These are phyloP conservation scores for Microtus ochrogaster DNA, from an alignment of 2,113 vertebrate genomes.

Conservation along the genomic window DNA sequence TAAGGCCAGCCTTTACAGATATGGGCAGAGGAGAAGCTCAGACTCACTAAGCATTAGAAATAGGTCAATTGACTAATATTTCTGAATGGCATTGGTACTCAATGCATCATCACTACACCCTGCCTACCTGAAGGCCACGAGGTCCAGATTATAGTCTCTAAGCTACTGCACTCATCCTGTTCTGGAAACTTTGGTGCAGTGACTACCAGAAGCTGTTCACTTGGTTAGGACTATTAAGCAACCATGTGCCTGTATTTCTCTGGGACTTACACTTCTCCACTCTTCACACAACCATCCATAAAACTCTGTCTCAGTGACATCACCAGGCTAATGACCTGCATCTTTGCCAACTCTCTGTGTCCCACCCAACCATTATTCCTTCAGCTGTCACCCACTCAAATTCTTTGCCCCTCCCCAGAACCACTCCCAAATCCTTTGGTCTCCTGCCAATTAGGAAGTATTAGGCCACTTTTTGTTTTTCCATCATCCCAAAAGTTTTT, in stretches of 20 bases:
- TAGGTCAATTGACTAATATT: neutral
- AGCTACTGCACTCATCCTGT: fast-evolving
- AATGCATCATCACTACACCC: too few species aligned
- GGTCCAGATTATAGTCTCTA: neutral
- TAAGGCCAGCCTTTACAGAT: neutral
- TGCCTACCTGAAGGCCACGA: neutral
- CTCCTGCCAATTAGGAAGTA: neutral
- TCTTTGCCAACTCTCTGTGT: neutral
- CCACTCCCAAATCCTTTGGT: conserved; percentile 17
- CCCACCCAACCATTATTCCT: conserved; percentile 40
- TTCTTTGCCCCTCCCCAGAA: conserved; percentile 14
- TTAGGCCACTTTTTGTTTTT: neutral
- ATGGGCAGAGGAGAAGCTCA: neutral
- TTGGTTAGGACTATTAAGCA: neutral
- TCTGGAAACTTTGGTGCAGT: neutral
- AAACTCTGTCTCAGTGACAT: neutral
- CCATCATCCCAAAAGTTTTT: neutral
- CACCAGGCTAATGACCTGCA: neutral
- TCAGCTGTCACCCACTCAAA: conserved; percentile 52
- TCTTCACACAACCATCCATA: neutral
- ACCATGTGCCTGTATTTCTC: neutral
- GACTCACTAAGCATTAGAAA: neutral
- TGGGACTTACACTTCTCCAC: neutral
- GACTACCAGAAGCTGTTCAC: neutral
- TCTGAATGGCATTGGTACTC: neutral